Evolutionary conservation across 2,888 invertebrate genomes (phyloP), one percentile per base, ranked within the genome.

Genomic region (Eristalis pertinax): DNA sequence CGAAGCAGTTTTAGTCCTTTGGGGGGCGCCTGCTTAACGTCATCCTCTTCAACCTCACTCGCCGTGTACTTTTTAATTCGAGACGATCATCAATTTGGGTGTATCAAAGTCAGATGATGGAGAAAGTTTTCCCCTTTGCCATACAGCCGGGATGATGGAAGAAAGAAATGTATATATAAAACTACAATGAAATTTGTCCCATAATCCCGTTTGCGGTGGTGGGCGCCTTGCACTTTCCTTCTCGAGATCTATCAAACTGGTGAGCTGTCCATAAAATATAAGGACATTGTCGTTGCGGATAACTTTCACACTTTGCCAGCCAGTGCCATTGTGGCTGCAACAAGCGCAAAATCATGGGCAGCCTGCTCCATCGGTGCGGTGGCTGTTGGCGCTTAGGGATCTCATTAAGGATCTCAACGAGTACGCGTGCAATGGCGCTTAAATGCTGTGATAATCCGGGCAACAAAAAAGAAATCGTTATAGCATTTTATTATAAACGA

Each of bases 61-160:
- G 19, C 43, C 19, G 4, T 63, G 32, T 60, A 22, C 38, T 70
- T 72, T 75, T 70, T 72, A 80, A 84, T 84, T 84, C 73, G 50
- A 50, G 69, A 75, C 75, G 84, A 84, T 84, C 84, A 70, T 79
- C 78, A 79, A 60, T 75, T 79, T 70, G 74, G 67, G 84, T 75
- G 75, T 80, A 84, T 80, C 80, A 84, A 84, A 84, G 84, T 84
- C 81, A 76, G 72, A 80, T 76, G 75, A 84, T 84, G 81, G 76
- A 73, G 72, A 76, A 84, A 84, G 67, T 84, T 84, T 84, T 43
- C 13, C 13, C 65, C n/a, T n/a, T n/a, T 56, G 63, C 70, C 68
- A 26, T 13, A 22, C 58, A 24, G 10, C 4, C 13, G 8, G 60
- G 41, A 69, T 4, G 64, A 32, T n/a, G 22, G 13, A 8, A 43